Evolutionary conservation across 2,888 invertebrate species (phyloP).

Genomic region (Melanotus villosus): DNA sequence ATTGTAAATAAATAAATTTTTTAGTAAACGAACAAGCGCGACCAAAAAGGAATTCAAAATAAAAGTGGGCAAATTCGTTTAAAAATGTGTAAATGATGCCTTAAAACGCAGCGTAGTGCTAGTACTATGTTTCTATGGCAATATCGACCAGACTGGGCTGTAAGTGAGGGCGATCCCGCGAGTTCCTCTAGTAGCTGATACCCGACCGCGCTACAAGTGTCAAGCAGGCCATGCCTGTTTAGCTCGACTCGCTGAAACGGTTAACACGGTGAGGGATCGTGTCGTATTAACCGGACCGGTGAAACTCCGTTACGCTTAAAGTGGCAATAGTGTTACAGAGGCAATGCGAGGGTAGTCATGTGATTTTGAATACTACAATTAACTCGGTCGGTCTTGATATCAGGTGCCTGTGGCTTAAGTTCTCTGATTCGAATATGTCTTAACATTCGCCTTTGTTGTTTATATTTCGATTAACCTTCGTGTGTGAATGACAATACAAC

Average conservation of each 20-base stretch:
- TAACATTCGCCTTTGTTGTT: no score
- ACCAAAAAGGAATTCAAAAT: no score
- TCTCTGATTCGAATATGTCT: no score
- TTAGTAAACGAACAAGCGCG: no score
- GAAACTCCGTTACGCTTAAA: conserved; percentile 9
- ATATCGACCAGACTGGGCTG: conserved; percentile 54
- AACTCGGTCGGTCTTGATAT: no score
- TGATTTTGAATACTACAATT: neutral
- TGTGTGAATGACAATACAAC: no score
- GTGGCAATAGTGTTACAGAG: neutral
- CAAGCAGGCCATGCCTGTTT: conserved; percentile 44
- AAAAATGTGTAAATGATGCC: conserved; percentile 44
- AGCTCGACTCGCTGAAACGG: conserved; percentile 29
- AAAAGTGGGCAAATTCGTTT: no score
- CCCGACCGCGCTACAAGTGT: conserved; percentile 51
- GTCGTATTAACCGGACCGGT: conserved; percentile 6
- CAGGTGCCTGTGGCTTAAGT: no score
- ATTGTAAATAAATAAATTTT: no score
- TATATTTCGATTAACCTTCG: no score
- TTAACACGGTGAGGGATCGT: conserved; percentile 29
- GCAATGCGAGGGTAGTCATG: neutral
- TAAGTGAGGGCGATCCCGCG: conserved; percentile 43
- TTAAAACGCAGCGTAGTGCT: conserved; percentile 47
- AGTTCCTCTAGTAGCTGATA: conserved; percentile 43
- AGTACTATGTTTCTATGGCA: conserved; percentile 57